Base-by-base conservation (phyloP, 2,888 invertebrate genomes). In the Cantharis nigra region DNA sequence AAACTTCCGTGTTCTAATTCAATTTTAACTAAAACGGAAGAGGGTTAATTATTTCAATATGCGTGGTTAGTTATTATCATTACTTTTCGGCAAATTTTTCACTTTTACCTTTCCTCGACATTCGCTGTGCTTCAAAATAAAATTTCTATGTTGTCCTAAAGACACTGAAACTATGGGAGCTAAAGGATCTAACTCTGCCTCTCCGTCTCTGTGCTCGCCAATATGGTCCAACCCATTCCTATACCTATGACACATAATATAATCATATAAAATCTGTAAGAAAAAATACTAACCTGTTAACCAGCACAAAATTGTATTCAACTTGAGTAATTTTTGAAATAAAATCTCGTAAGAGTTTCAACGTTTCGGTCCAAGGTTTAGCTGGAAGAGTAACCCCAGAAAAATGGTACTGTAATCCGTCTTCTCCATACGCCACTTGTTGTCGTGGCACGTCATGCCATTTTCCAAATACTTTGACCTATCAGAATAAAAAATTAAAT, bases 181-280 rank as follows among this genome's bases (percentile, higher is more conserved):
- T 3, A 86, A 86, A 9, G 88, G 89, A 82, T 92, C 92, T 77
- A 94, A 87, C 80, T 94, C 94, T 11, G 90, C 90, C 87, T 94
- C 94, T 83, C 93, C 92, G 84, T 94, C 94, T 84, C 92, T 90
- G 83, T 94, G 94, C 83, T 93, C 93, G 10, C 94, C 93, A 87
- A 94, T 93, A 82, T 93, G 91, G 85, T 94, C 94, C 63, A 87
- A 86, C 11, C 94, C 94, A 87, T 93, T 90, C 84, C 91, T 90
- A 84, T 94, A 94, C 7, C 26, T 26, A 9, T 26, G 9, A 26
- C 7, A 26, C 9, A 26, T 9, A 26, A 9, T 26, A 26, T 26
- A 9, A 26, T 26, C 9, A 26, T 26, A 26, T 26, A 9, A 26
- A 26, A 26, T 9, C 9, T 26, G 9, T 5, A 9, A 26, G 1